Conservation (phyloP, 2,113 vertebrate genomes). For the Aphyosemion australe region DNA sequence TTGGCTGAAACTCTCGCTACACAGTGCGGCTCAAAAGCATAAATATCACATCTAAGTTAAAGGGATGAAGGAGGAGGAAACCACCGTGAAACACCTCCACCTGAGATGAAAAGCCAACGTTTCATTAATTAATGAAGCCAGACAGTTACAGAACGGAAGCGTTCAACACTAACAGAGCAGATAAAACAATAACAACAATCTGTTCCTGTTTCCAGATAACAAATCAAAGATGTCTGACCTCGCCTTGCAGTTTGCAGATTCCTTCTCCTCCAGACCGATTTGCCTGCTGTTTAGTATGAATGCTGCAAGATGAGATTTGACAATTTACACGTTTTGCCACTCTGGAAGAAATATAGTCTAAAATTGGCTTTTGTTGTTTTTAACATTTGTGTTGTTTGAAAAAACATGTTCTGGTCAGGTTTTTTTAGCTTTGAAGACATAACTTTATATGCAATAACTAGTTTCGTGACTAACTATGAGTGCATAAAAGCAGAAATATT, state of each 20-base stretch:
- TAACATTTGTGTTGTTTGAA: constrained; percentile 14
- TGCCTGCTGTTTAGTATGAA: constrained; percentile 23
- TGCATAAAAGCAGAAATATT: no score
- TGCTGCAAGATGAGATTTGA: constrained; percentile 46
- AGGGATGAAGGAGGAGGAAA: constrained; percentile 49
- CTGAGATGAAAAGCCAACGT: constrained; percentile 56
- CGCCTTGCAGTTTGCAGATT: constrained; percentile 29
- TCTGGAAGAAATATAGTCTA: constrained; percentile 23
- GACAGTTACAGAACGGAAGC: constrained; percentile 38
- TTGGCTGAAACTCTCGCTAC: constrained; percentile 65
- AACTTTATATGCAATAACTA: no score
- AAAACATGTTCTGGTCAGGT: no score
- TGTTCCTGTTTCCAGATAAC: constrained; percentile 19
- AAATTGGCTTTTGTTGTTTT: background rate
- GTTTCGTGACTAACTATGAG: no score
- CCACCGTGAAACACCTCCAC: constrained; percentile 43
- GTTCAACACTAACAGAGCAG: constrained; percentile 17
- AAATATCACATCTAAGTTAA: constrained; percentile 59
- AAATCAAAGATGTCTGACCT: constrained; percentile 49
- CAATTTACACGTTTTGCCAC: constrained; percentile 42
- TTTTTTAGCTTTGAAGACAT: no score
- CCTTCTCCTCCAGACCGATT: constrained; percentile 9
- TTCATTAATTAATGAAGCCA: constrained; percentile 66
- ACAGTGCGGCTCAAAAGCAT: constrained; percentile 69
- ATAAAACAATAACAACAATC: constrained; percentile 33